Evolutionary conservation across 2,113 vertebrate genomes (phyloP).

Genomic region (Meleagris gallopavo): DNA sequence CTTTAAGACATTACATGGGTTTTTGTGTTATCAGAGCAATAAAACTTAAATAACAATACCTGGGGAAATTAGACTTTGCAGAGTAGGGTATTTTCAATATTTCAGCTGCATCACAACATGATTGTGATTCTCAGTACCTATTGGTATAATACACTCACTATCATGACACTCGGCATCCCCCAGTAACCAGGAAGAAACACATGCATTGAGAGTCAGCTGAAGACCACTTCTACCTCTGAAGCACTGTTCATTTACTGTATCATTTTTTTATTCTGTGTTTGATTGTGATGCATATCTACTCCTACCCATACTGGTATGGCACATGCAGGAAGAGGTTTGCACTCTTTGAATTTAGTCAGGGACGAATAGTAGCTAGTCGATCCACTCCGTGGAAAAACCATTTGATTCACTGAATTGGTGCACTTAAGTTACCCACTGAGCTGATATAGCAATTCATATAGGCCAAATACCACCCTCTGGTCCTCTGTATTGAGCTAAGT

Average conservation of each 20-base stretch:
- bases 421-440: neutral
- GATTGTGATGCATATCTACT: rapidly evolving
- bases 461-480: neutral
- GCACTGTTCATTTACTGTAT: neutral
- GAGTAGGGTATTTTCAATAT: neutral
- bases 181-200: neutral
- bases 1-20: neutral
- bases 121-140: neutral
- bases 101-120: neutral
- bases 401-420: neutral
- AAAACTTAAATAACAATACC: neutral
- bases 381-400: neutral
- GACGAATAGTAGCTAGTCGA: neutral
- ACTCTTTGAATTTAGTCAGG: neutral
- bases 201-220: neutral
- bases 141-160: neutral
- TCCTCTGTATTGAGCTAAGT: neutral
- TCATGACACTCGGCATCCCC: rapidly evolving
- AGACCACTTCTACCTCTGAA: neutral
- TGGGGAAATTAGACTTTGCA: neutral
- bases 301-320: rapidly evolving
- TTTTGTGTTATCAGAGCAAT: neutral
- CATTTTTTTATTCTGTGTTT: neutral
- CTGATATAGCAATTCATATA: neutral
- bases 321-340: neutral